These are phyloP conservation scores for Monoplex corrugatus DNA, from an alignment of 2,888 invertebrate genomes.

Conservation along the genomic window DNA sequence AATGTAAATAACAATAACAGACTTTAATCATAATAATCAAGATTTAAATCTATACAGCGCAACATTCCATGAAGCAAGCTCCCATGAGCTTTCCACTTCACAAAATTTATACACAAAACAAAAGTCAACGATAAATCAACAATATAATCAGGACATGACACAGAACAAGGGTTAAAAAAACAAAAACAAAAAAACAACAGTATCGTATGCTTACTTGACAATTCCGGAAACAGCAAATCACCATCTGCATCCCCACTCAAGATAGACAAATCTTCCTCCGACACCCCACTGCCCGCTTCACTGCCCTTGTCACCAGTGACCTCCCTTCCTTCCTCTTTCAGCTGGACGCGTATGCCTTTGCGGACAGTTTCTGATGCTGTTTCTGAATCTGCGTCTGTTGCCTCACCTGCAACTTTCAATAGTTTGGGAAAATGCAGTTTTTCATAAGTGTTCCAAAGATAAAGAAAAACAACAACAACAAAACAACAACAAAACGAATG, in stretches of 20 bases:
- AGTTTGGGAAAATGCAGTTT: background rate
- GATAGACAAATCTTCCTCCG: constrained; percentile 56
- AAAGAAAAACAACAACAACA: too few relatives aligned
- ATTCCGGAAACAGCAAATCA: background rate
- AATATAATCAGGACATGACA: too few relatives aligned
- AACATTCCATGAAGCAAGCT: too few relatives aligned
- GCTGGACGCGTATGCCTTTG: background rate
- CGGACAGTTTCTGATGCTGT: background rate
- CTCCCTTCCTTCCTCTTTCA: constrained; percentile 39
- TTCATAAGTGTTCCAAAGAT: too few relatives aligned
- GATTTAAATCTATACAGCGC: too few relatives aligned
- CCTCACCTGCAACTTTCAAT: background rate
- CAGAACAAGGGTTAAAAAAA: too few relatives aligned
- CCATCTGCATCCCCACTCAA: constrained; percentile 52
- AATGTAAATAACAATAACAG: too few relatives aligned
- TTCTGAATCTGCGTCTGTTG: background rate
- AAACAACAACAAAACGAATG: too few relatives aligned
- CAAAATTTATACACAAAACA: too few relatives aligned
- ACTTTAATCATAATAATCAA: too few relatives aligned
- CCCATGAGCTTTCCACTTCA: too few relatives aligned
- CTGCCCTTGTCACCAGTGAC: constrained; percentile 45
- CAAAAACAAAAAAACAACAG: background rate
- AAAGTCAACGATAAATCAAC: too few relatives aligned
- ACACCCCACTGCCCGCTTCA: constrained; percentile 48
- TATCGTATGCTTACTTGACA: background rate